phyloP scores from a whole-genome alignment of 2,888 invertebrate genomes.

The Acanthococcus lagerstroemiae region DNA sequence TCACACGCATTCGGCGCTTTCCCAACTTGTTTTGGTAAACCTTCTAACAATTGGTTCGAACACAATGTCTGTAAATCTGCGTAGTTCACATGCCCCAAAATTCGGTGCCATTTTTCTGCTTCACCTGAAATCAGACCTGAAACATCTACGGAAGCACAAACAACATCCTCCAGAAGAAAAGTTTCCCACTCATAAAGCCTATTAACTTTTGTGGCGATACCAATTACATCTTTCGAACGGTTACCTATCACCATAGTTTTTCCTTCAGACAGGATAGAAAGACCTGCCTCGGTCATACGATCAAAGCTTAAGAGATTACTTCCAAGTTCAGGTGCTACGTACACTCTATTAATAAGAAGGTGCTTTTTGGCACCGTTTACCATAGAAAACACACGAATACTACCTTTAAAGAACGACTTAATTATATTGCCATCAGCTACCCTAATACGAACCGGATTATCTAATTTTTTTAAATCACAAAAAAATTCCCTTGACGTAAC shows the following conservation, averaged over 20 bases:
- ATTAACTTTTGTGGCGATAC: constrained; percentile 5
- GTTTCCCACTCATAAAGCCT: not conserved
- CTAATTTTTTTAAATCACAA: constrained; percentile 28
- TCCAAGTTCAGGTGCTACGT: constrained; percentile 9
- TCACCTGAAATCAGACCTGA: not conserved
- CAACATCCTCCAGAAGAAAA: not conserved
- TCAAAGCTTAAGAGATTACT: constrained; percentile 15
- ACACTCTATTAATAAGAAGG: constrained; percentile 6
- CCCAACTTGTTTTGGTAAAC: constrained; percentile 5
- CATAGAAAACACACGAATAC: not conserved
- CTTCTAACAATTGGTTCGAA: constrained; percentile 2
- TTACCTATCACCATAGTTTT: constrained; percentile 10
- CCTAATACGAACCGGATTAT: constrained; percentile 33
- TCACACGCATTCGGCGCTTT: not conserved
- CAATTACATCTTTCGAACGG: not conserved
- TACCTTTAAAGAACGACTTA: constrained; percentile 31
- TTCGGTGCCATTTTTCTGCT: constrained; percentile 6
- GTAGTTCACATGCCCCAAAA: constrained; percentile 17
- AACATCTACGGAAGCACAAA: not conserved
- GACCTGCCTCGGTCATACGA: constrained; percentile 1
- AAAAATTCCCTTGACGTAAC: constrained; percentile 30
- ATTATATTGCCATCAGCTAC: constrained; percentile 30
- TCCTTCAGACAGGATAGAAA: constrained; percentile 3
- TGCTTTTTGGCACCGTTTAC: not conserved
- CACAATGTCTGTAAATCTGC: not conserved